Conservation (phyloP, 2,888 invertebrate genomes). For the Cephus rjabovi region DNA sequence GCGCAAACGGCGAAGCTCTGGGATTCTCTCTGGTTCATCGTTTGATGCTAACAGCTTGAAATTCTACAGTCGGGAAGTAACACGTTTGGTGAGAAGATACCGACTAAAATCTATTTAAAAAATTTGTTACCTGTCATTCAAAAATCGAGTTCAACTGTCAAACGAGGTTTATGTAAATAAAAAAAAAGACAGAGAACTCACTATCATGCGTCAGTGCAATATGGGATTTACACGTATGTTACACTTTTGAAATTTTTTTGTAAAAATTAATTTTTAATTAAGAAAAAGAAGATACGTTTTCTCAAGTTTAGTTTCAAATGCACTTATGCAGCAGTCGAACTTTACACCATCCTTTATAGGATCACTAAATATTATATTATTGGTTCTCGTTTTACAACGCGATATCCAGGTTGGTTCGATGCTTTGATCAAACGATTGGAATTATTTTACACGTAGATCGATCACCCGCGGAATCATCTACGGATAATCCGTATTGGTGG, state of each 20-base stretch:
- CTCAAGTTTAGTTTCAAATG: background rate
- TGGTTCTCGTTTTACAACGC: background rate
- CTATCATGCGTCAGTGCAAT: background rate
- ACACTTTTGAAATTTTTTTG: background rate
- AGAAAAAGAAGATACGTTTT: background rate
- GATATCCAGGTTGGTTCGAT: background rate
- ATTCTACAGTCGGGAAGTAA: background rate
- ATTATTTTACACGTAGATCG: background rate
- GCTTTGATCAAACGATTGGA: background rate
- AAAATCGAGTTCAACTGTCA: background rate
- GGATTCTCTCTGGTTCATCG: background rate
- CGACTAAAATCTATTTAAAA: background rate
- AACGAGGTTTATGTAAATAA: background rate
- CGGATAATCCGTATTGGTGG: conserved; percentile 18
- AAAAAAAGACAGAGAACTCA: background rate
- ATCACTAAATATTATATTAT: background rate
- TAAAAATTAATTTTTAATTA: background rate
- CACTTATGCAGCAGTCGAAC: background rate
- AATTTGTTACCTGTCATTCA: background rate
- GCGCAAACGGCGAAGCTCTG: background rate
- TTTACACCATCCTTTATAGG: background rate
- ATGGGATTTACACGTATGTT: background rate
- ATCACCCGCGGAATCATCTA: background rate
- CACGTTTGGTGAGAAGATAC: background rate
- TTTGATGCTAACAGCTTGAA: background rate